Evolutionary conservation across 2,888 invertebrate species (phyloP), one percentile per base, ranked within the genome.

Genomic region (Conus canariensis): DNA sequence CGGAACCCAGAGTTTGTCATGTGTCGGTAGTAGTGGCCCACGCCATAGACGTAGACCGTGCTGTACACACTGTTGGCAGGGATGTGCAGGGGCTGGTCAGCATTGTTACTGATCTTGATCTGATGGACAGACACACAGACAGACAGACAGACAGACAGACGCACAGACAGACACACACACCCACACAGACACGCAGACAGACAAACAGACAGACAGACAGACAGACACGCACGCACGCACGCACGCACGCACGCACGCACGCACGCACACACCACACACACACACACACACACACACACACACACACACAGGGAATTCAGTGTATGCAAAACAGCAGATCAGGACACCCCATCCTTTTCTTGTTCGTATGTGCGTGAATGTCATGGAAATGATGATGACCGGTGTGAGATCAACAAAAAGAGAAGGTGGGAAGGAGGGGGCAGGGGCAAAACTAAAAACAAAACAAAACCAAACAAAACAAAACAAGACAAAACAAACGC

Each of bases 11-110:
- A 16, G 5, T 16, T 19, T 1, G 82, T 5, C 58, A 22, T 7
- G 7, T 58, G 89, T 8, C 85, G 64, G 25, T 14, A 56, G 89
- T 89, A 89, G 74, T 89, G 89, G 30, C 89, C 89, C 16, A 85
- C 74, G 16, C 89, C 89, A 22, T 89, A 89, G 14, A 89, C 85
- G 16, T 89, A 85, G 14, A 89, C 89, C 1, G 85, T 70, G 30
- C 89, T 64, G 85, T 70, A 89, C 16, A 85, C 25, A 19, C 89
- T 89, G 85, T 30, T 77, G 2, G 89, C 8, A 3, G 89, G 25
- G 3, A 89, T 74, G 59, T 89, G 74, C 16, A 89, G 89, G n/a
- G 89, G 89, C 19, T 85, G 56, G 85, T 85, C 89, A 9, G 67
- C 89, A n/a, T 89, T 22, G 85, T 85, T 59, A 8, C 85, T 67